phyloP scores from a whole-genome alignment of 1,140 invertebrate genomes.

The Procambarus clarkii region DNA sequence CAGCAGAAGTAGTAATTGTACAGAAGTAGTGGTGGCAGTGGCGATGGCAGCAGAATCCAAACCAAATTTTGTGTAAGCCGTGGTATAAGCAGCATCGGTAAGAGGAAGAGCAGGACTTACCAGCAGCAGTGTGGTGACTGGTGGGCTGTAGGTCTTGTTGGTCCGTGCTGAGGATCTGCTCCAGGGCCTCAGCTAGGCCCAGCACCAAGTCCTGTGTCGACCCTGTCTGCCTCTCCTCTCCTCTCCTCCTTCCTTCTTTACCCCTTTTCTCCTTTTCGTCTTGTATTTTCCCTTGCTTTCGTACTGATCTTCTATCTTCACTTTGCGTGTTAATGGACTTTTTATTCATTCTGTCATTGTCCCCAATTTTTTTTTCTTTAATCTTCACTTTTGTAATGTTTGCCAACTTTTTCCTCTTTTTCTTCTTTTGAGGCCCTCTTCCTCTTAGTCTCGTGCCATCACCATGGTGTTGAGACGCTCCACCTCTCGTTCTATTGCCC shows the following conservation, averaged over 20 bases:
- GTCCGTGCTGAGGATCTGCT: slow-evolving; percentile 15
- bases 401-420: background rate
- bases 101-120: background rate
- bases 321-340: background rate
- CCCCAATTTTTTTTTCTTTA: background rate
- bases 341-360: background rate
- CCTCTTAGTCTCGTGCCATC: background rate
- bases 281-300: background rate
- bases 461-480: background rate
- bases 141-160: background rate
- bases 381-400: background rate
- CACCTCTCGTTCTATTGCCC: no score
- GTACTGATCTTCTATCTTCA: background rate
- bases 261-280: background rate
- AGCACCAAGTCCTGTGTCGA: slow-evolving; percentile 6
- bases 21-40: no score
- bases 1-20: background rate
- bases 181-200: slow-evolving; percentile 18
- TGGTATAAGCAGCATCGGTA: background rate
- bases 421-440: background rate
- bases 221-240: background rate
- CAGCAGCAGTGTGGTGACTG: background rate
- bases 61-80: no score
- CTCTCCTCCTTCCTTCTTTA: background rate
- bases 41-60: no score